Conservation (phyloP, 2,797 vertebrate species). For the Catamblyrhynchus diadema region DNA sequence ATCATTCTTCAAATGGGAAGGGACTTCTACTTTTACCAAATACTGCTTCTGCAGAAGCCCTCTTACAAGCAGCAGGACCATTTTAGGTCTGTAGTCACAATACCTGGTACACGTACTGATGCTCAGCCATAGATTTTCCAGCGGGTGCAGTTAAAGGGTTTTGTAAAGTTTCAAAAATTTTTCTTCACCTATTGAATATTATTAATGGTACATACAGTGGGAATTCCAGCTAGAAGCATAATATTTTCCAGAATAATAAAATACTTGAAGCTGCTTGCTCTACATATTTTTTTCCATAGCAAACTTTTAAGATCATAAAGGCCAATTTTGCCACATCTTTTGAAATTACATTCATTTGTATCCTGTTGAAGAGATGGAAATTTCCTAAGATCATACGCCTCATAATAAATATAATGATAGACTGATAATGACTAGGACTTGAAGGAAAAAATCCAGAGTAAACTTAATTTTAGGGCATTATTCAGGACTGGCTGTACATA, state of each 20-base stretch:
- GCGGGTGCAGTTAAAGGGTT: not conserved
- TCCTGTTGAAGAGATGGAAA: not conserved
- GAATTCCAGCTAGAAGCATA: not conserved
- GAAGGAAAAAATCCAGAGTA: not conserved
- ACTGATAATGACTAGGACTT: not conserved
- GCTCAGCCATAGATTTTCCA: not conserved
- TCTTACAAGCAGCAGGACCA: not conserved
- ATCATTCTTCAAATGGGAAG: not conserved
- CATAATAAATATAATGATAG: not conserved
- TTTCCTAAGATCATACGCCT: not conserved
- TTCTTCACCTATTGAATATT: not conserved
- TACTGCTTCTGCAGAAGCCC: not conserved
- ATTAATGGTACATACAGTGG: not conserved
- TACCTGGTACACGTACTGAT: accelerated
- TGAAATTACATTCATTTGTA: not conserved
- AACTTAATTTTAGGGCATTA: not conserved
- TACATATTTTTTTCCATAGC: not conserved
- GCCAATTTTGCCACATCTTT: not conserved
- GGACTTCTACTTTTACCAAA: not conserved
- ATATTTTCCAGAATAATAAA: slow-evolving; percentile 48
- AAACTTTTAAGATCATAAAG: slow-evolving; percentile 1
- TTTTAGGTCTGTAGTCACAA: not conserved
- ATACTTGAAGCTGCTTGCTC: slow-evolving; percentile 1
- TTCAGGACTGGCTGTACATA: not conserved
- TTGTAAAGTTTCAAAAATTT: slow-evolving; percentile 30